A percentile compares a stretch with the other conserved stretches of the same genome.
Evolutionary conservation across 2,888 invertebrate genomes (phyloP).

Genomic region (Clostera curtula): DNA sequence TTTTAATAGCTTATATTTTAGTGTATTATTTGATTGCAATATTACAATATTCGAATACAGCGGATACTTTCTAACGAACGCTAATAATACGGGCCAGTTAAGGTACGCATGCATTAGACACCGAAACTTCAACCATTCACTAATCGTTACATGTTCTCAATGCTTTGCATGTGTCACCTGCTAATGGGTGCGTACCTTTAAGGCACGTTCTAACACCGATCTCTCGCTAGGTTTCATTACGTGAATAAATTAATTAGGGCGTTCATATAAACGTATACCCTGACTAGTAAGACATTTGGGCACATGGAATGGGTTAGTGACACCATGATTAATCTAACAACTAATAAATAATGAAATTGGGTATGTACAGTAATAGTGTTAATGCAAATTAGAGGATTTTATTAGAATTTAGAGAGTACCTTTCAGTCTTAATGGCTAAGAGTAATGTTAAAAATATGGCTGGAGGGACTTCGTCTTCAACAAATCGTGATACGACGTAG

Average conservation of each 20-base stretch:
- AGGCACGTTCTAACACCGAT: slow-evolving; percentile 24
- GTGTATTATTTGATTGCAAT: slow-evolving; percentile 42
- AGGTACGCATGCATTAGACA: too few relatives aligned
- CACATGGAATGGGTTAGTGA: slow-evolving; percentile 62
- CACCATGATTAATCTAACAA: slow-evolving; percentile 34
- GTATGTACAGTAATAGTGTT: slow-evolving; percentile 18
- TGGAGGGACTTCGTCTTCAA: slow-evolving; percentile 67
- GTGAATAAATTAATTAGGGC: slow-evolving; percentile 37
- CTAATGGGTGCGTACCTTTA: slow-evolving; percentile 15
- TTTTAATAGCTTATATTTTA: slow-evolving; percentile 44
- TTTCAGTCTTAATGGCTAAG: slow-evolving; percentile 69
- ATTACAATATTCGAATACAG: slow-evolving; percentile 34
- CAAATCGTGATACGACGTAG: slow-evolving; percentile 50
- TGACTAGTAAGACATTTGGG: slow-evolving; percentile 60
- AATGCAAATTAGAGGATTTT: slow-evolving; percentile 26
- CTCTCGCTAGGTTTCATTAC: slow-evolving; percentile 23
- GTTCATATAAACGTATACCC: slow-evolving; percentile 49
- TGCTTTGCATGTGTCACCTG: too few relatives aligned
- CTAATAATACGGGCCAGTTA: too few relatives aligned
- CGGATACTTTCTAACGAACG: slow-evolving; percentile 33
- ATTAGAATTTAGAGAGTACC: slow-evolving; percentile 43
- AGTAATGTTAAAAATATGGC: slow-evolving; percentile 60
- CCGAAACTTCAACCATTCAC: too few relatives aligned
- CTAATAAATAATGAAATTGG: slow-evolving; percentile 25
- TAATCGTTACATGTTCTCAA: too few relatives aligned